phyloP scores from a whole-genome alignment of 2,113 vertebrate species.

The Ptilorrhoa leucosticta region DNA sequence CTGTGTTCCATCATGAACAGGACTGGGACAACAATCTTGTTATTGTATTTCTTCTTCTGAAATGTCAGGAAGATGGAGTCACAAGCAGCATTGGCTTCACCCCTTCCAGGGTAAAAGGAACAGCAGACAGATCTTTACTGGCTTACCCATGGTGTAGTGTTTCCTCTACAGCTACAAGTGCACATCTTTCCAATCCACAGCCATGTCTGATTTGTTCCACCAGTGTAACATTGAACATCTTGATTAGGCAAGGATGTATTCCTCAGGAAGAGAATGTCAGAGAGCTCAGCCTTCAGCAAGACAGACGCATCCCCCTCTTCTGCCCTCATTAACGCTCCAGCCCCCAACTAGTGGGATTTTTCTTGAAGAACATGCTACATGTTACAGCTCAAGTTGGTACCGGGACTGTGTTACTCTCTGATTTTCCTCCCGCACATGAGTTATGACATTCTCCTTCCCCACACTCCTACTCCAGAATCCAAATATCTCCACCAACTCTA shows the following conservation, averaged over 20 bases:
- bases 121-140: not conserved
- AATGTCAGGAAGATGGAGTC: not conserved
- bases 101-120: not conserved
- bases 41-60: not conserved
- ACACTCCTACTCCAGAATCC: not conserved
- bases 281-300: not conserved
- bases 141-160: not conserved
- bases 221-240: not conserved
- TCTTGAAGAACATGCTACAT: not conserved
- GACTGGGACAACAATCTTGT: not conserved
- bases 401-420: not conserved
- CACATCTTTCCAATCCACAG: not conserved
- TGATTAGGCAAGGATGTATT: not conserved
- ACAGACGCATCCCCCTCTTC: not conserved
- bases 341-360: not conserved
- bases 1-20: not conserved
- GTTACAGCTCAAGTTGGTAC: not conserved
- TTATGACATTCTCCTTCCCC: not conserved
- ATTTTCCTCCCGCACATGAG: not conserved
- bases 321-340: not conserved
- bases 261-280: not conserved
- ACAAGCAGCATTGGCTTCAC: not conserved
- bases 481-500: not conserved
- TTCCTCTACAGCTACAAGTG: not conserved
- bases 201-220: not conserved